These are phyloP conservation scores for Euschistus heros DNA, from an alignment of 1,140 invertebrate species.

Conservation along the genomic window DNA sequence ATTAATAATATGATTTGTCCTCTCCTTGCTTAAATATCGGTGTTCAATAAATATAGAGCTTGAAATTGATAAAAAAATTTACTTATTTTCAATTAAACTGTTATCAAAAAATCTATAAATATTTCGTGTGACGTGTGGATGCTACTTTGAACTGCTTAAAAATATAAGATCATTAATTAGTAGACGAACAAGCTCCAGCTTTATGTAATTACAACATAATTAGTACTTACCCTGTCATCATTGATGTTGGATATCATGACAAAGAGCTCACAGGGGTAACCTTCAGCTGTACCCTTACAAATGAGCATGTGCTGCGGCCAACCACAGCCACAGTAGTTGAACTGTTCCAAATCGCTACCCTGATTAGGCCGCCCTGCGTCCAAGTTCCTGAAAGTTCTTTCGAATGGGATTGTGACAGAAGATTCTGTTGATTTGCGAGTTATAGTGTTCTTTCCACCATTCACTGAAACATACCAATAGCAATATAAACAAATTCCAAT, in stretches of 20 bases:
- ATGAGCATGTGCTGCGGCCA: constrained; percentile 79
- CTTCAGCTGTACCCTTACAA: constrained; percentile 58
- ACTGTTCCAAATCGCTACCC: constrained; percentile 32
- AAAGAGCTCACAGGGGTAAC: constrained; percentile 59
- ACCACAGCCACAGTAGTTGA: constrained; percentile 74
- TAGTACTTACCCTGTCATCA: constrained; percentile 48
- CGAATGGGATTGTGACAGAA: constrained; percentile 51
- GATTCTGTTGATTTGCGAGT: constrained; percentile 44
- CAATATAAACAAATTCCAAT: neutral
- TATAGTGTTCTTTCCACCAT: constrained; percentile 44
- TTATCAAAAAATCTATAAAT: no score
- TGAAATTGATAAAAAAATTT: no score
- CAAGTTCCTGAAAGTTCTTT: constrained; percentile 49
- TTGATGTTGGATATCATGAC: constrained; percentile 69
- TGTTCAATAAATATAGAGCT: no score
- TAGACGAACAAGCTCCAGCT: no score
- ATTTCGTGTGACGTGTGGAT: no score
- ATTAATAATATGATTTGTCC: no score
- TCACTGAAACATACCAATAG: constrained; percentile 36
- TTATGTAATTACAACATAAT: no score
- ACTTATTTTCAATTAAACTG: no score
- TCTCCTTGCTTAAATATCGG: no score
- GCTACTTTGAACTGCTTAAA: no score
- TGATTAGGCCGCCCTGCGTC: constrained; percentile 34
- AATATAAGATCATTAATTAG: no score